Conservation (phyloP, 1,140 invertebrate species). For the Drosophila elegans region DNA sequence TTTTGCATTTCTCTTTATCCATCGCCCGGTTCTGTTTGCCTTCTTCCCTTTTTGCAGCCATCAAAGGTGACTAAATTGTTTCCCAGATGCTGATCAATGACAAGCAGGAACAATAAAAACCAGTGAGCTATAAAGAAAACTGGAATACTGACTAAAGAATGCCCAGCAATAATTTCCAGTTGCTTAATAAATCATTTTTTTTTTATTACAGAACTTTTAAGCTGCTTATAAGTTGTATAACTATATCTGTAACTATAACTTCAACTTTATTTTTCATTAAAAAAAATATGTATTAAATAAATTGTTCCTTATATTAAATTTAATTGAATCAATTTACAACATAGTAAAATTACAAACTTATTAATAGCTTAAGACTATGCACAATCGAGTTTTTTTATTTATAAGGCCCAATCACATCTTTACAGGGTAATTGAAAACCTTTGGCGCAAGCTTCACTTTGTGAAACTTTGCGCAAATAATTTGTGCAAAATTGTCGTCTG, state of each 20-base stretch:
- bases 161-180: neutral
- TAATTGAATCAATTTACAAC: too few relatives aligned
- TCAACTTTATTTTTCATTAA: too few relatives aligned
- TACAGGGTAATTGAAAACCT: slow-evolving; percentile 5
- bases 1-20: slow-evolving; percentile 21
- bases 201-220: too few relatives aligned
- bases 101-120: slow-evolving; percentile 15
- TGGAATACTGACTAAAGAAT: neutral
- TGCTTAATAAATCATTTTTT: too few relatives aligned
- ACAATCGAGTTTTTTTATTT: neutral
- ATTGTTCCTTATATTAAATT: too few relatives aligned
- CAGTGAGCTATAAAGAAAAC: too few relatives aligned
- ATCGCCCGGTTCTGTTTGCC: slow-evolving; percentile 11
- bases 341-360: too few relatives aligned
- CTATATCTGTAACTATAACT: too few relatives aligned
- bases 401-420: neutral
- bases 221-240: too few relatives aligned
- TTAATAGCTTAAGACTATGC: too few relatives aligned
- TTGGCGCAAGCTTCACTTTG: slow-evolving; percentile 13
- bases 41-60: neutral
- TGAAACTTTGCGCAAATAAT: slow-evolving; percentile 68
- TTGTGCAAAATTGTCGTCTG: slow-evolving; percentile 49
- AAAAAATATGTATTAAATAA: too few relatives aligned
- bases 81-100: slow-evolving; percentile 26
- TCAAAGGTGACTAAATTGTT: slow-evolving; percentile 36